phyloP scores from a whole-genome alignment of 2,888 invertebrate species.

The Leptarthrus brevirostris region DNA sequence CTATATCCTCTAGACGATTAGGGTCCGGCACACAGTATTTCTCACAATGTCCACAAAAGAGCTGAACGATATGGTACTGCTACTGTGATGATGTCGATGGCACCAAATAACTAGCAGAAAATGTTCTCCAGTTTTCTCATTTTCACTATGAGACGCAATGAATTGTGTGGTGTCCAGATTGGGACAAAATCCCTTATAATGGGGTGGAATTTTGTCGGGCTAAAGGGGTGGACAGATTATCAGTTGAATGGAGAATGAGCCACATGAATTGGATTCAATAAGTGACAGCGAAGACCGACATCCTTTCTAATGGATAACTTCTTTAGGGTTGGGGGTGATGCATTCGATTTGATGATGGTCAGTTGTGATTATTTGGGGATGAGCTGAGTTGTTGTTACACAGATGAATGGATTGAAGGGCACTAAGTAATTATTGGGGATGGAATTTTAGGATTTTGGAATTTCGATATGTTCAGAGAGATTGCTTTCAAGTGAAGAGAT shows the following conservation, averaged over 20 bases:
- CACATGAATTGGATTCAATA: too few relatives aligned
- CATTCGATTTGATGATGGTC: conserved; percentile 34
- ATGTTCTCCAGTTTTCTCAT: conserved; percentile 38
- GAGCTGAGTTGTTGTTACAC: neutral
- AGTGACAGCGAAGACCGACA: too few relatives aligned
- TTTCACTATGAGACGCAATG: conserved; percentile 29
- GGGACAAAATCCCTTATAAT: conserved; percentile 13
- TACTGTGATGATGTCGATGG: neutral
- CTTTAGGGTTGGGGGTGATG: neutral
- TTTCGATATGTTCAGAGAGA: too few relatives aligned
- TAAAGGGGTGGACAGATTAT: neutral
- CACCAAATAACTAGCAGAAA: conserved; percentile 32
- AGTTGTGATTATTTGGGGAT: conserved; percentile 25
- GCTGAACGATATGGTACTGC: neutral
- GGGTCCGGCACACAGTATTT: too few relatives aligned
- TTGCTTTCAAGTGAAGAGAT: too few relatives aligned
- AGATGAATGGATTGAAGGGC: conserved; percentile 27
- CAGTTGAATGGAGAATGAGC: too few relatives aligned
- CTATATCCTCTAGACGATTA: too few relatives aligned
- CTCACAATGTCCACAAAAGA: too few relatives aligned
- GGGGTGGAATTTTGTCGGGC: conserved; percentile 26
- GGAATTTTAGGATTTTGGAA: conserved; percentile 11
- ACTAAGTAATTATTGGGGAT: conserved; percentile 37
- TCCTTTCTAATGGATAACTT: too few relatives aligned
- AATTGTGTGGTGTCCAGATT: neutral